A percentile compares a stretch with the other conserved stretches of the same genome.
Evolutionary conservation across 2,797 vertebrate species (phyloP).

Genomic region (Basileuterus tristriatus): DNA sequence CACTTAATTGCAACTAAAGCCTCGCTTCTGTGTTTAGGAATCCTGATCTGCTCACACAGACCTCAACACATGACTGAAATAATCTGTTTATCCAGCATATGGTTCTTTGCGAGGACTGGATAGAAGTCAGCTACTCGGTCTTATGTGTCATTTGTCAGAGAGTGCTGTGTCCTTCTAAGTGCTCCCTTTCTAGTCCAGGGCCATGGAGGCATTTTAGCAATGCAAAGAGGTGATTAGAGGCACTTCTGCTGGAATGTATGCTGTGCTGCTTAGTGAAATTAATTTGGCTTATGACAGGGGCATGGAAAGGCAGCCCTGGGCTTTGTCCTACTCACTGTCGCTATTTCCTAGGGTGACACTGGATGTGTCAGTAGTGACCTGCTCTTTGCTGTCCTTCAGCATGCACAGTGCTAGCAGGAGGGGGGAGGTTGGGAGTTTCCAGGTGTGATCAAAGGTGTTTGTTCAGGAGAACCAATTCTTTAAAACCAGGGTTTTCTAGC

Average conservation of each 20-base stretch:
- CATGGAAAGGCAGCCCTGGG: neutral
- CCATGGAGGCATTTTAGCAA: slow-evolving; percentile 38
- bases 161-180: slow-evolving; percentile 3
- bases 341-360: neutral
- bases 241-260: slow-evolving; percentile 33
- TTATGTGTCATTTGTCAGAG: neutral
- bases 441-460: neutral
- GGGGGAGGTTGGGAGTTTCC: neutral
- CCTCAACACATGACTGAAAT: slow-evolving; percentile 41
- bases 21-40: neutral
- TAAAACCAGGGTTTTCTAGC: neutral
- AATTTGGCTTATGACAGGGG: neutral
- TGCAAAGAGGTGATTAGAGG: slow-evolving; percentile 30
- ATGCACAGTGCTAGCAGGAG: neutral
- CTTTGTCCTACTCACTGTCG: neutral
- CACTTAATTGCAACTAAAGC: neutral
- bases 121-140: neutral
- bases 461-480: neutral
- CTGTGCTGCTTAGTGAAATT: slow-evolving; percentile 14
- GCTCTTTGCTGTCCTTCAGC: neutral
- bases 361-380: neutral
- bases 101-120: neutral
- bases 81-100: slow-evolving; percentile 44
- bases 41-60: slow-evolving; percentile 23
- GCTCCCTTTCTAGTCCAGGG: neutral